Conservation (phyloP, 1,140 invertebrate genomes). For the Pogonomyrmex barbatus region DNA sequence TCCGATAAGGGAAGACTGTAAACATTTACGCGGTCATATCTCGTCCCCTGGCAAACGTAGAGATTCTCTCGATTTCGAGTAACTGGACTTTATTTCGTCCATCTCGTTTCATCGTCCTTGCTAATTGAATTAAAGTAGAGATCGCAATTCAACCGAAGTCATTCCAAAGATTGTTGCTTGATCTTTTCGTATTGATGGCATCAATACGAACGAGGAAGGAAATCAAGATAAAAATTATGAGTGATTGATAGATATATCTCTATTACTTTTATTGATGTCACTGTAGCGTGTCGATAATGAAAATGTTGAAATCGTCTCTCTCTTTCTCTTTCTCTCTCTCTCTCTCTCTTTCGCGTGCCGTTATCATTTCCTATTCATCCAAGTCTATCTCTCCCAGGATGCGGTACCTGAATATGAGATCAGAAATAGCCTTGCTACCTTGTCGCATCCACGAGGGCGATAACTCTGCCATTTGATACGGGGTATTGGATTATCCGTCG, state of each 20-base stretch:
- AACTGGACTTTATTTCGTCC: not conserved
- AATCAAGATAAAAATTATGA: too few relatives aligned
- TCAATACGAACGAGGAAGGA: not conserved
- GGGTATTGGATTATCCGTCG: slow-evolving; percentile 31
- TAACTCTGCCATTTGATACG: slow-evolving; percentile 45
- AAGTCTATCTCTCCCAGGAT: not conserved
- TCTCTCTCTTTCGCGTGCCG: not conserved
- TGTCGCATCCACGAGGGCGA: slow-evolving; percentile 1
- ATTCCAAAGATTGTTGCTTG: not conserved
- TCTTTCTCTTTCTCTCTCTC: not conserved
- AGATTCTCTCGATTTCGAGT: not conserved
- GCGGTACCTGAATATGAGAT: not conserved
- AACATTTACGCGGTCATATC: slow-evolving; percentile 17
- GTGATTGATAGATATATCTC: too few relatives aligned
- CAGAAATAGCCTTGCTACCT: not conserved
- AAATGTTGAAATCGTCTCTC: not conserved
- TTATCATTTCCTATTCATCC: not conserved
- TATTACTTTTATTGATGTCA: too few relatives aligned
- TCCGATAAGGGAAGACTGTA: not conserved
- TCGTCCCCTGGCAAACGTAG: not conserved
- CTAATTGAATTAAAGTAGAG: not conserved
- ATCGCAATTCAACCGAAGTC: not conserved
- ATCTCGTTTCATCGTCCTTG: not conserved
- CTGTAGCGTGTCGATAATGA: too few relatives aligned
- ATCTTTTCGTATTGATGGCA: not conserved